phyloP scores from a whole-genome alignment of 1,140 invertebrate genomes.

The Caerostris darwini region DNA sequence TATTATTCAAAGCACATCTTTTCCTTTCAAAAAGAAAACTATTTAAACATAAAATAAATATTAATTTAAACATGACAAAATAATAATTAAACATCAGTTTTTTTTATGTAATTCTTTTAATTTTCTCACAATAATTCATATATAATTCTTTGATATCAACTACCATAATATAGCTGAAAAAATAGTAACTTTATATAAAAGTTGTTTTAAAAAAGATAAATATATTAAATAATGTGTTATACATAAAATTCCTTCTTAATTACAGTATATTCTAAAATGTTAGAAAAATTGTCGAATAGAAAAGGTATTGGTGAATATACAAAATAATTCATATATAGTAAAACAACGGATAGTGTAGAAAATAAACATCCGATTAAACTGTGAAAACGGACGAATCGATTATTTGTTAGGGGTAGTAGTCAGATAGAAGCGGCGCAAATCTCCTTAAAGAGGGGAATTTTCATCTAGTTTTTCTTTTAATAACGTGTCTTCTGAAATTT shows the following conservation, averaged over 20 bases:
- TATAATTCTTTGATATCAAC: background rate
- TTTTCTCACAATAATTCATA: background rate
- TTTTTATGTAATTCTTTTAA: too few relatives aligned
- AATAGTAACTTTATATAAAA: background rate
- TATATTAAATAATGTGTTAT: background rate
- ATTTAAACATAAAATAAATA: slow-evolving; percentile 9
- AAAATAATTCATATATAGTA: slow-evolving; percentile 5
- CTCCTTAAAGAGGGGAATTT: too few relatives aligned
- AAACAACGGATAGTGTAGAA: too few relatives aligned
- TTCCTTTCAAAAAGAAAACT: background rate
- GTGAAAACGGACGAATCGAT: too few relatives aligned
- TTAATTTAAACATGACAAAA: background rate
- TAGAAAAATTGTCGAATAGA: background rate
- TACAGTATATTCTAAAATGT: slow-evolving; percentile 1
- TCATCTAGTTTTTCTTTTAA: too few relatives aligned
- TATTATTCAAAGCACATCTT: background rate
- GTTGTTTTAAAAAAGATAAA: background rate
- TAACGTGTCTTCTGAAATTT: too few relatives aligned
- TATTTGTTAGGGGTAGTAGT: too few relatives aligned
- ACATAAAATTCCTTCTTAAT: background rate
- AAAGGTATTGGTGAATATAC: background rate
- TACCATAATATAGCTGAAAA: background rate
- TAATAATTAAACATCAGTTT: too few relatives aligned
- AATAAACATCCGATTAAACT: too few relatives aligned
- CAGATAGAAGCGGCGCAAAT: too few relatives aligned